Percentiles rank a stretch among this genome's conserved stretches.
Conservation (phyloP, 2,113 vertebrate species). For the Corynorhinus townsendii region DNA sequence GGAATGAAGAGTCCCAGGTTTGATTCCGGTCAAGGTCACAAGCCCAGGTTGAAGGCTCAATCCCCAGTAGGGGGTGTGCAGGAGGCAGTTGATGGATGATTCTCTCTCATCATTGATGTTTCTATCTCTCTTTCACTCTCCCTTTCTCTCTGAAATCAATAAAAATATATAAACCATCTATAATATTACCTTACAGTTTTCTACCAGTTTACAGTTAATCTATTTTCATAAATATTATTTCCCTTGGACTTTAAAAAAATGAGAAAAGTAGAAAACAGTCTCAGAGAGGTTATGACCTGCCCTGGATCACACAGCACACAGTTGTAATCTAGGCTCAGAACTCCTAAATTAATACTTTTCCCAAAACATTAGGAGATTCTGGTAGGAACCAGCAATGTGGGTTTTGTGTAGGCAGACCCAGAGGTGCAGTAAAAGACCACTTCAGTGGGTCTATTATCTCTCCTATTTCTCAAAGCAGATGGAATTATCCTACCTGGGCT, state of each 20-base stretch:
- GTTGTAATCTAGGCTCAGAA: background rate
- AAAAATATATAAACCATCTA: background rate
- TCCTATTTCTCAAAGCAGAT: background rate
- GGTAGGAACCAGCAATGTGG: background rate
- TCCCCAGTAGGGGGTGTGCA: no score
- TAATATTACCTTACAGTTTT: background rate
- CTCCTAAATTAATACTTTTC: background rate
- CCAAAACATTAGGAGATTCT: background rate
- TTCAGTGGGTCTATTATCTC: background rate
- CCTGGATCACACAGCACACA: background rate
- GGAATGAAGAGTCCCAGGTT: no score
- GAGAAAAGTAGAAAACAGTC: background rate
- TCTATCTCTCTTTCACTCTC: no score
- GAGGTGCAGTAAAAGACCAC: background rate
- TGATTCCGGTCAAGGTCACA: no score
- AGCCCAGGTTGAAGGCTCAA: no score
- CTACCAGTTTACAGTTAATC: background rate
- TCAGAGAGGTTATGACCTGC: background rate
- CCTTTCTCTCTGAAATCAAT: no score
- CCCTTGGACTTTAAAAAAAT: background rate
- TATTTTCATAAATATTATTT: background rate
- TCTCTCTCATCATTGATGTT: no score
- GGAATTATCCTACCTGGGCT: background rate
- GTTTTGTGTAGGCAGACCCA: background rate
- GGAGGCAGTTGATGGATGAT: no score